A percentile compares a stretch with the other conserved stretches of the same genome.
phyloP scores from a whole-genome alignment of 2,888 invertebrate genomes.

The Drosophila kokeensis region DNA sequence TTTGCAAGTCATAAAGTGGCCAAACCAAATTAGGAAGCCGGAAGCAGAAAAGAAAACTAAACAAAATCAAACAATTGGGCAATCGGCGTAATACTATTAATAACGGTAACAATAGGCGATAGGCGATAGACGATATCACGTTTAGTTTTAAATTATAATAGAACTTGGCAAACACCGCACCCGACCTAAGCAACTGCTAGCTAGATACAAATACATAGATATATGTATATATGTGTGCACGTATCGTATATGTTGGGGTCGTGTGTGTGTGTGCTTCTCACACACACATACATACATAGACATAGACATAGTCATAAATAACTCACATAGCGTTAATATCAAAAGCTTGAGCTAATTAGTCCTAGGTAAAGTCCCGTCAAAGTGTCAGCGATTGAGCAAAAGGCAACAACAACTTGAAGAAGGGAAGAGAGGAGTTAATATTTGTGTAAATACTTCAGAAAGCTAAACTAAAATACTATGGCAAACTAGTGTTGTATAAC shows the following conservation, averaged over 20 bases:
- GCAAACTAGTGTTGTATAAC: constrained; percentile 74
- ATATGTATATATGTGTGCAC: constrained; percentile 13
- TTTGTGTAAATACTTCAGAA: constrained; percentile 70
- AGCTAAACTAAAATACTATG: constrained; percentile 48
- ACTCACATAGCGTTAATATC: constrained; percentile 72
- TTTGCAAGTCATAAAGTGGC: constrained; percentile 54
- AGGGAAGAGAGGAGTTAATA: constrained; percentile 14
- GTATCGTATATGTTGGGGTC: constrained; percentile 25
- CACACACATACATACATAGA: constrained; percentile 41
- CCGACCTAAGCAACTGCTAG: constrained; percentile 61
- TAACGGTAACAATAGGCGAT: constrained; percentile 35
- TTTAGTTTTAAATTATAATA: constrained; percentile 45
- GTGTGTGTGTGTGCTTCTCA: constrained; percentile 38
- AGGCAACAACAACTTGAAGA: background rate
- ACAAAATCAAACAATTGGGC: constrained; percentile 11
- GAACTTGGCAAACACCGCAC: constrained; percentile 66
- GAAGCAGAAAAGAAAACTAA: constrained; percentile 17
- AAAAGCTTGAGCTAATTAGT: constrained; percentile 62
- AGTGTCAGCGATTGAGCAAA: constrained; percentile 4
- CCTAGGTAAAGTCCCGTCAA: constrained; percentile 31
- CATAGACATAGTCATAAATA: constrained; percentile 33
- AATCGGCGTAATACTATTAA: constrained; percentile 28
- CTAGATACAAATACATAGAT: constrained; percentile 30
- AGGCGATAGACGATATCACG: constrained; percentile 40
- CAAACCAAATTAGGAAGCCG: constrained; percentile 36